Percentiles rank a stretch among this genome's conserved stretches.
Evolutionary conservation across 2,113 vertebrate genomes (phyloP).

Genomic region (Tringa solitaria): DNA sequence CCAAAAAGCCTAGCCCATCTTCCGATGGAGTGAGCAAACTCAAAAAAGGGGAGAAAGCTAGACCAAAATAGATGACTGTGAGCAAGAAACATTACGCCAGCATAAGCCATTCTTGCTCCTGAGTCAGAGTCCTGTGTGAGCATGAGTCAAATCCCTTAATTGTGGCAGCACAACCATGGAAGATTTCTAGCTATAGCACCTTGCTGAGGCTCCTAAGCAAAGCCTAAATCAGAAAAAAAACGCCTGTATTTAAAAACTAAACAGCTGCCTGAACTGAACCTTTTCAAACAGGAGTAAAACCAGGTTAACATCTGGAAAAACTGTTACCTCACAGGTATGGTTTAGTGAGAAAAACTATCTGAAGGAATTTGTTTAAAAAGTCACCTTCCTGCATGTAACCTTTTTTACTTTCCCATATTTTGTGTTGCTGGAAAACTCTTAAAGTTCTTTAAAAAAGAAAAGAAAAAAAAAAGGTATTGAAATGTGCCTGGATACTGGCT

Average conservation of each 20-base stretch:
- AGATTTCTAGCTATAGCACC: neutral
- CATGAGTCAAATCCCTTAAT: conserved; percentile 27
- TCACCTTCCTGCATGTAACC: neutral
- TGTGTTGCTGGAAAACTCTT: neutral
- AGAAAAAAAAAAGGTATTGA: neutral
- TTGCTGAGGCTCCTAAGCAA: neutral
- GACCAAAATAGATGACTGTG: neutral
- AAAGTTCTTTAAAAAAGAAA: neutral
- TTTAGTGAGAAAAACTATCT: neutral
- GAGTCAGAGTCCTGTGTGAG: conserved; percentile 20
- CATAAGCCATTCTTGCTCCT: neutral
- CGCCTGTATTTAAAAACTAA: neutral
- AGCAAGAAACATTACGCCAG: neutral
- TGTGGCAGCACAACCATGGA: neutral
- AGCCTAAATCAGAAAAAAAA: neutral
- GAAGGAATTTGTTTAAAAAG: neutral
- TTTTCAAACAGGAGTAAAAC: neutral
- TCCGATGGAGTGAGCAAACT: neutral
- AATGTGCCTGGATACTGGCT: neutral
- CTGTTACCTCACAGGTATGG: neutral
- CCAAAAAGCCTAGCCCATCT: neutral
- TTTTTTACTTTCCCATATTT: neutral
- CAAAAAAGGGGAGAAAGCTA: neutral
- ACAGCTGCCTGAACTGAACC: neutral
- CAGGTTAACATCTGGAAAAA: neutral